A percentile compares a stretch with the other conserved stretches of the same genome.
Conservation (phyloP, 2,888 invertebrate species). For the Hydroisotoma schaefferi region DNA sequence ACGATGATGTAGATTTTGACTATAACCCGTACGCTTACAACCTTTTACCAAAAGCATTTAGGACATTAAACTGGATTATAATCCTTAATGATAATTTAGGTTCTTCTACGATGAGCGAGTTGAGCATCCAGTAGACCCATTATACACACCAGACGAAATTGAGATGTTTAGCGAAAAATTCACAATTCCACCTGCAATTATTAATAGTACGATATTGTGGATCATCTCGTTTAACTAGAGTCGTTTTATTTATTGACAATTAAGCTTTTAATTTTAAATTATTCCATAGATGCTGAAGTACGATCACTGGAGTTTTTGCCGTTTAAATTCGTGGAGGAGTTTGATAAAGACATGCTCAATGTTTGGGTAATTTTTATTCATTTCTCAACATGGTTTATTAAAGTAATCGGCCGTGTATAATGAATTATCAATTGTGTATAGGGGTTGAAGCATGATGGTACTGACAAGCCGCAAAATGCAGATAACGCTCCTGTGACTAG, state of each 20-base stretch:
- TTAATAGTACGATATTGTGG: slow-evolving; percentile 25
- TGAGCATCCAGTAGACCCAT: not conserved
- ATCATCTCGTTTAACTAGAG: not conserved
- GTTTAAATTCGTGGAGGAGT: slow-evolving; percentile 14
- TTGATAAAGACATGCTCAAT: slow-evolving; percentile 26
- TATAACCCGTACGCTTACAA: slow-evolving; percentile 12
- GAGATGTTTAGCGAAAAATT: slow-evolving; percentile 1
- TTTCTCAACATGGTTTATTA: too few relatives aligned
- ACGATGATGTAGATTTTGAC: slow-evolving; percentile 42
- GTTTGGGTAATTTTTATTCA: slow-evolving; percentile 33
- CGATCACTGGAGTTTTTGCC: slow-evolving; percentile 12
- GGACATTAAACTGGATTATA: not conserved
- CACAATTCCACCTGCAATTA: slow-evolving; percentile 16
- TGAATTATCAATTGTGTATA: too few relatives aligned
- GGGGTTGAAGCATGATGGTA: too few relatives aligned
- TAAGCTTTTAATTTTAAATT: not conserved
- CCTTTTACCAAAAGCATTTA: not conserved
- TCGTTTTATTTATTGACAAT: not conserved
- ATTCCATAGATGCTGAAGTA: slow-evolving; percentile 8
- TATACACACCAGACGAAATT: slow-evolving; percentile 17
- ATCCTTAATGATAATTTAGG: not conserved
- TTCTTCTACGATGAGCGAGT: not conserved
- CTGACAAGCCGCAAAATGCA: too few relatives aligned
- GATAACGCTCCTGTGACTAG: too few relatives aligned
- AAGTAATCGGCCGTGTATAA: too few relatives aligned